phyloP scores from a whole-genome alignment of 2,113 vertebrate genomes.

The Takifugu bimaculatus region DNA sequence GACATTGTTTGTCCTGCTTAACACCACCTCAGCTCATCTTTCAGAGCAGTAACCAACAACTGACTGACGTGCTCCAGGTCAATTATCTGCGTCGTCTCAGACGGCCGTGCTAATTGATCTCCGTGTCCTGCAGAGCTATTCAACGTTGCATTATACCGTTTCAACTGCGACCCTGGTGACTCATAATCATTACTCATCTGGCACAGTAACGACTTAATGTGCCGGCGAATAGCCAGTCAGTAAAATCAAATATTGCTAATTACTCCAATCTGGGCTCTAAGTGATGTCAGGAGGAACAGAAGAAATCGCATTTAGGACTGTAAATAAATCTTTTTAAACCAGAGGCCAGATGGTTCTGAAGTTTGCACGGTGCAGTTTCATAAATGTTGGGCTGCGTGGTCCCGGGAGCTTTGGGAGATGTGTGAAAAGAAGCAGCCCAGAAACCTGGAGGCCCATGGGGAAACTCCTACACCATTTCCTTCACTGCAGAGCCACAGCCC shows the following conservation, averaged over 20 bases:
- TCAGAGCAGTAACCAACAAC: constrained; percentile 9
- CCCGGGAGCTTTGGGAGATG: neutral
- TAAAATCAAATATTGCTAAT: constrained; percentile 4
- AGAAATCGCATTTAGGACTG: neutral
- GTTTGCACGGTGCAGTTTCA: neutral
- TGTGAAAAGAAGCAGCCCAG: neutral
- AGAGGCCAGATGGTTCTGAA: neutral
- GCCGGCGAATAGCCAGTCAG: constrained; percentile 11
- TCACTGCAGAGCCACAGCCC: constrained; percentile 30
- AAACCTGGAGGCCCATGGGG: constrained; percentile 28
- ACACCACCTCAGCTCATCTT: constrained; percentile 16
- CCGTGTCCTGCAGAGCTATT: constrained; percentile 10
- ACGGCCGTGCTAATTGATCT: constrained; percentile 29
- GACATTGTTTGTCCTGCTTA: constrained; percentile 18
- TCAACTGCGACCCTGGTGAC: neutral
- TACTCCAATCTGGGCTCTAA: constrained; percentile 2
- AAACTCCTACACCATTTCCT: constrained; percentile 44
- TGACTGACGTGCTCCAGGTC: neutral
- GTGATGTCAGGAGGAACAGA: neutral
- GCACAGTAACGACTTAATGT: neutral
- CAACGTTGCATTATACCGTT: constrained; percentile 1
- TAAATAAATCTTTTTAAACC: neutral
- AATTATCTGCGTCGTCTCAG: constrained; percentile 6
- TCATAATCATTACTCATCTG: constrained; percentile 12
- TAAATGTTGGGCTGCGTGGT: neutral